Base-by-base conservation (phyloP, 2,113 vertebrate species). In the Sclerurus mexicanus region DNA sequence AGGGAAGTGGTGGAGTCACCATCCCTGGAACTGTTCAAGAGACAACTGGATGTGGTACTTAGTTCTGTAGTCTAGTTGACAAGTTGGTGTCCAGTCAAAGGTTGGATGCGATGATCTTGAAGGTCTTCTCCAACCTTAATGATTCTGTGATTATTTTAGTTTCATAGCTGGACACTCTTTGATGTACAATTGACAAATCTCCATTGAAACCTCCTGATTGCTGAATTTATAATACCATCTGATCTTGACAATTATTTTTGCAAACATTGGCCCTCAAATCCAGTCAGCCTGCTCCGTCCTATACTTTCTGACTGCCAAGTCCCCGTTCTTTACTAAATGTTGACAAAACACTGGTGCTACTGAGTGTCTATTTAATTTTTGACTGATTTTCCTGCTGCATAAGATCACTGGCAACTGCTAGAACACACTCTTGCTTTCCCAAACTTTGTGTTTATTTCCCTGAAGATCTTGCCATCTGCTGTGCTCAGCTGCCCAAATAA, bases 341-440 rank as follows among this genome's bases (percentile, higher is more conserved):
- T 97, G 96, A 98, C 96, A 97, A 98, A 98, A 97, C 87, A 97
- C 89, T 94, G 92, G 95, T 96, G 94, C 92, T 97, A 90, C 83
- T 94, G 90, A 95, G 73, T 90, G 85, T 97, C 94, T 96, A 81
- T 81, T 95, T 97, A 92, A 94, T 97, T 95, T 96, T 86, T 97
- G 92, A 95, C 89, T 85, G 69, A 87, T 66, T 82, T 96, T 96
- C 74, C 87, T 84, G 82, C 79, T 81, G 81, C 63, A 79, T 94
- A 94, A 97, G 90, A 95, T 97, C 93, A 95, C 47, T 96, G 95
- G 85, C 95, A 96, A 96, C 71, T 85, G 95, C 97, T 96, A 96
- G 96, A 96, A 95, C 94, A 96, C 77, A 95, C 85, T 96, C 95
- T 95, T 97, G 93, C 85, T 93, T 97, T 97, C 93, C 91, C 93